These are phyloP conservation scores for Mionectes olivaceus DNA, from an alignment of 2,797 vertebrate species.

Conservation along the genomic window DNA sequence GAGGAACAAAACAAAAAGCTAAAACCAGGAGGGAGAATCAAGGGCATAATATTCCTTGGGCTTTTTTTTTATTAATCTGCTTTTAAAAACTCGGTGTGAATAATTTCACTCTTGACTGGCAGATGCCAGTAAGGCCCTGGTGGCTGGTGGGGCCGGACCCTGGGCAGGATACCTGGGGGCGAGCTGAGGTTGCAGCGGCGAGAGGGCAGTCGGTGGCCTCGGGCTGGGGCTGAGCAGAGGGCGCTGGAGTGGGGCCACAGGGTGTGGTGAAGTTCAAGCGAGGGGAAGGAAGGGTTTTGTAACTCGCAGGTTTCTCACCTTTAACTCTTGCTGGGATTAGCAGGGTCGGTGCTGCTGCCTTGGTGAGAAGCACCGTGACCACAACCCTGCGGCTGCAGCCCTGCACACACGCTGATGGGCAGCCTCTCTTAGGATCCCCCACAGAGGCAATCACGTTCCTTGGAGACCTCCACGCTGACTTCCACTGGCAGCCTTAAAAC, in stretches of 20 bases:
- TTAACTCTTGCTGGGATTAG: neutral
- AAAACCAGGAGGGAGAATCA: neutral
- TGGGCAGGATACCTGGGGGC: neutral
- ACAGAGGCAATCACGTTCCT: too few species aligned
- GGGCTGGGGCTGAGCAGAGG: neutral
- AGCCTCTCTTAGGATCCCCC: neutral
- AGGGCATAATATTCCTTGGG: neutral
- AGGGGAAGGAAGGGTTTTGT: conserved; percentile 35
- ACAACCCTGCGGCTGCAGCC: fast-evolving
- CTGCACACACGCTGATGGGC: fast-evolving
- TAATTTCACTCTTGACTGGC: neutral
- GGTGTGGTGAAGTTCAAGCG: conserved; percentile 32
- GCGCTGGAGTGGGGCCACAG: neutral
- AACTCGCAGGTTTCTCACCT: conserved; percentile 46
- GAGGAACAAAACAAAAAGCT: neutral
- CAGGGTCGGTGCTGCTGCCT: neutral
- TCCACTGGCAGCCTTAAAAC: neutral
- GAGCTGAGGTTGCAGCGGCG: neutral
- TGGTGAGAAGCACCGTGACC: neutral
- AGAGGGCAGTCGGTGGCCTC: neutral
- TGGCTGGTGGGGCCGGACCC: fast-evolving
- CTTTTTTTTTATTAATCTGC: neutral
- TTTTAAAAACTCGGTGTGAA: neutral
- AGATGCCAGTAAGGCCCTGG: neutral
- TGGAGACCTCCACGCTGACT: neutral